Percentiles rank a stretch among this genome's conserved stretches.
These are phyloP conservation scores for Lampris incognitus DNA, from an alignment of 2,113 vertebrate genomes.

Conservation along the genomic window DNA sequence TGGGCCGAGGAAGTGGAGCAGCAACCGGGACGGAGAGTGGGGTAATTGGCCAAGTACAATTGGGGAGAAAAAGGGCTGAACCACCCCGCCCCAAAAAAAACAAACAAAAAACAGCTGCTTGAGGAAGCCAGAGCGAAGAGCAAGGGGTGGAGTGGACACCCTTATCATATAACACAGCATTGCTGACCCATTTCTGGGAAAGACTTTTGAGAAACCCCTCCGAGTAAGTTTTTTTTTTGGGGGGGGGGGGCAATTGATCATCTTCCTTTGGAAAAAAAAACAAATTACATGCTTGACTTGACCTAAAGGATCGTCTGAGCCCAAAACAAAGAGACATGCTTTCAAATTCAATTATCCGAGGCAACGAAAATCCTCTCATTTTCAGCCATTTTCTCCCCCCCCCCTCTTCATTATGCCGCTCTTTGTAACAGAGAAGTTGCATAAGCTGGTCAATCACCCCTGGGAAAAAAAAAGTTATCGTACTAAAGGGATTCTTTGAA, in stretches of 20 bases:
- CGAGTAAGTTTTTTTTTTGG: constrained; percentile 48
- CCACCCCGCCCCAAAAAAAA: no score
- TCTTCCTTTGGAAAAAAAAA: constrained; percentile 47
- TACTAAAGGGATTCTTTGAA: constrained; percentile 14
- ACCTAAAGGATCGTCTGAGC: constrained; percentile 67
- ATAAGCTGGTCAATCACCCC: constrained; percentile 37
- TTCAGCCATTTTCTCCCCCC: constrained; percentile 24
- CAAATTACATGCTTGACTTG: constrained; percentile 65
- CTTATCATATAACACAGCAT: constrained; percentile 60
- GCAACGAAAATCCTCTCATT: constrained; percentile 52
- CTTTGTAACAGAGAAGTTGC: constrained; percentile 53
- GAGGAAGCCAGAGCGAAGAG: constrained; percentile 17
- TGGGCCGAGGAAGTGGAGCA: no score
- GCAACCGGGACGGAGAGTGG: no score
- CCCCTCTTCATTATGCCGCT: background rate
- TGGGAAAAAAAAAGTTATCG: constrained; percentile 23
- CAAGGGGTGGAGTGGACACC: background rate
- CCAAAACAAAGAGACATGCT: constrained; percentile 45
- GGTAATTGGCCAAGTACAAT: background rate
- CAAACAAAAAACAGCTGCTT: background rate
- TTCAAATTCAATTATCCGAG: constrained; percentile 36
- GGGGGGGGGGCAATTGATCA: constrained; percentile 61
- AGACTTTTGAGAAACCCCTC: constrained; percentile 49
- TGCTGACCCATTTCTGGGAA: constrained; percentile 67
- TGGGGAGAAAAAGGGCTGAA: constrained; percentile 39